Percentiles rank a stretch among this genome's conserved stretches.
phyloP scores from a whole-genome alignment of 2,888 invertebrate genomes.

The Tinea semifulvella region DNA sequence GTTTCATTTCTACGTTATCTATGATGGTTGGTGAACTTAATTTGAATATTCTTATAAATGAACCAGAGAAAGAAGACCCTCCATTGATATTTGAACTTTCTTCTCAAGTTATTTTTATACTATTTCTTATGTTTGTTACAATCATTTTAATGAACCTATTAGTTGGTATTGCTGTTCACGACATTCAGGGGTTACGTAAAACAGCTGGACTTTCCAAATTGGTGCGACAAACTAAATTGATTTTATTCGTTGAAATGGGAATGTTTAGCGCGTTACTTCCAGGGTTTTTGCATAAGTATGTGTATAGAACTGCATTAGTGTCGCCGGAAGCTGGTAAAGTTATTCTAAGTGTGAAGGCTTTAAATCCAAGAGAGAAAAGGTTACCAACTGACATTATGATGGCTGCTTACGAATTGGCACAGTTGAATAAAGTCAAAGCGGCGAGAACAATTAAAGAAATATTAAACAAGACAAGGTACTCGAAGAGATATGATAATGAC shows the following conservation, averaged over 20 bases:
- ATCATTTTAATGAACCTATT: slow-evolving; percentile 87
- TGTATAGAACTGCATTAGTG: slow-evolving; percentile 81
- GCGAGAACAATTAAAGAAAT: slow-evolving; percentile 71
- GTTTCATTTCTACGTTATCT: slow-evolving; percentile 82
- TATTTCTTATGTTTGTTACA: slow-evolving; percentile 84
- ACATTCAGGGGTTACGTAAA: slow-evolving; percentile 85
- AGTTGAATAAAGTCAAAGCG: slow-evolving; percentile 73
- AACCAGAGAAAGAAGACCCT: slow-evolving; percentile 73
- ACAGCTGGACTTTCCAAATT: slow-evolving; percentile 85
- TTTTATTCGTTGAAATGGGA: slow-evolving; percentile 84
- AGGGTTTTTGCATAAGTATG: slow-evolving; percentile 74
- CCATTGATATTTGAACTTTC: slow-evolving; percentile 79
- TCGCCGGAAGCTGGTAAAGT: slow-evolving; percentile 85
- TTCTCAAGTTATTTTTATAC: slow-evolving; percentile 81
- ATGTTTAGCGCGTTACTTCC: slow-evolving; percentile 82
- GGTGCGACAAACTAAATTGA: slow-evolving; percentile 84
- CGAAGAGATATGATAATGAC: slow-evolving; percentile 70
- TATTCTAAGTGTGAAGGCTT: slow-evolving; percentile 81
- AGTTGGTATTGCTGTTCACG: slow-evolving; percentile 88
- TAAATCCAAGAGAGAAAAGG: slow-evolving; percentile 83
- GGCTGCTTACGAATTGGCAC: slow-evolving; percentile 82
- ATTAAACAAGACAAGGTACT: slow-evolving; percentile 65
- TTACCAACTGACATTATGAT: slow-evolving; percentile 81
- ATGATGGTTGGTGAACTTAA: slow-evolving; percentile 92
- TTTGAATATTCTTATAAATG: slow-evolving; percentile 77